phyloP scores from a whole-genome alignment of 1,140 invertebrate genomes.

The Calephelis virginiensis region DNA sequence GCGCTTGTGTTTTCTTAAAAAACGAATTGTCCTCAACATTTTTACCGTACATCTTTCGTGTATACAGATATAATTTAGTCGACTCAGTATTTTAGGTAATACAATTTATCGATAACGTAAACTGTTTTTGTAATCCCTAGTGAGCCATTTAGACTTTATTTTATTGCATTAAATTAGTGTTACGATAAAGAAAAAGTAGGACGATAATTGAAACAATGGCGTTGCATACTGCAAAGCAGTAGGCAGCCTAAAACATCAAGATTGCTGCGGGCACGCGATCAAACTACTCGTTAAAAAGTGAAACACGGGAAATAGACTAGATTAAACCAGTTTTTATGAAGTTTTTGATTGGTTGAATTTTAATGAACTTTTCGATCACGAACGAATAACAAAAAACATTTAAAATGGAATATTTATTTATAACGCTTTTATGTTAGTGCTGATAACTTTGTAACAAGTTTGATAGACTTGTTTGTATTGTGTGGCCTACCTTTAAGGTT shows the following conservation, averaged over 20 bases:
- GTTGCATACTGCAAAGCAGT: slow-evolving; percentile 11
- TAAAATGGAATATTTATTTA: slow-evolving; percentile 1
- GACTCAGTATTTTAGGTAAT: too few species aligned
- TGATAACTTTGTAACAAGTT: too few species aligned
- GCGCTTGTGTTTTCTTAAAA: too few species aligned
- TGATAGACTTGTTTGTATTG: too few species aligned
- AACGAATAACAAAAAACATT: background rate
- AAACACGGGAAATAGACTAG: slow-evolving; percentile 6
- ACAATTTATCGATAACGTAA: too few species aligned
- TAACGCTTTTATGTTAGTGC: background rate
- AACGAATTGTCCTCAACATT: too few species aligned
- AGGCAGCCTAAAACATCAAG: slow-evolving; percentile 3
- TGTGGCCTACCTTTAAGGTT: too few species aligned
- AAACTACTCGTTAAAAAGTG: slow-evolving; percentile 1
- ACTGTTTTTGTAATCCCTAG: background rate
- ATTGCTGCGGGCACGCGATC: slow-evolving; percentile 1
- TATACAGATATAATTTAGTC: too few species aligned
- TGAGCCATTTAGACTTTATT: background rate
- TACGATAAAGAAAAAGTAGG: slow-evolving; percentile 1
- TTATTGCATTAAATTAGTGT: background rate
- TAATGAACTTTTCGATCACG: slow-evolving; percentile 8
- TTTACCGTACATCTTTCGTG: too few species aligned
- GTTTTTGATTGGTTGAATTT: slow-evolving; percentile 14
- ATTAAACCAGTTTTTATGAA: slow-evolving; percentile 13
- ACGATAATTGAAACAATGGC: slow-evolving; percentile 11